A percentile compares a stretch with the other conserved stretches of the same genome.
These are phyloP conservation scores for Telenomus remus DNA, from an alignment of 1,140 invertebrate species.

Conservation along the genomic window DNA sequence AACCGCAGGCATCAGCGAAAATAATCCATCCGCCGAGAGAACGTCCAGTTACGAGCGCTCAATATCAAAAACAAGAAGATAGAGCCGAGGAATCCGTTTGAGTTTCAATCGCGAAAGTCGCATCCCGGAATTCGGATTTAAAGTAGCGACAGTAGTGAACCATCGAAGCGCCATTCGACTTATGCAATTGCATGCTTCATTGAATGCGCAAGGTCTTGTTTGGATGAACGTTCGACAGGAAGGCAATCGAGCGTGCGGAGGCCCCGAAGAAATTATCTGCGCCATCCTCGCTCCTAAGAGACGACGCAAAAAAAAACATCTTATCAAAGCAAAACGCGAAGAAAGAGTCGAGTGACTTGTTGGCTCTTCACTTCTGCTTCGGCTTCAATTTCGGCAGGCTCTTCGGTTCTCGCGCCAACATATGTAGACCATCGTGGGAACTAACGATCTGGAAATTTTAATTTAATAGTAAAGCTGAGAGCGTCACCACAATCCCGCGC, in stretches of 20 bases:
- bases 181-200: slow-evolving; percentile 54
- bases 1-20: slow-evolving; percentile 27
- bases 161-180: slow-evolving; percentile 32
- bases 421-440: slow-evolving; percentile 20
- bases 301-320: slow-evolving; percentile 2
- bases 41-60: too few species aligned
- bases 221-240: slow-evolving; percentile 49
- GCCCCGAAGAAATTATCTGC: slow-evolving; percentile 37
- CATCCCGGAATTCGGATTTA: slow-evolving; percentile 17
- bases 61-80: slow-evolving; percentile 12
- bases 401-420: not conserved
- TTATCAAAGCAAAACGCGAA: too few species aligned
- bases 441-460: slow-evolving; percentile 60
- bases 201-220: slow-evolving; percentile 56
- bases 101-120: slow-evolving; percentile 22
- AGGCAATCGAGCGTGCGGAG: slow-evolving; percentile 51
- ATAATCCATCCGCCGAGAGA: slow-evolving; percentile 5
- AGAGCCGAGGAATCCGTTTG: not conserved
- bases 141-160: slow-evolving; percentile 20
- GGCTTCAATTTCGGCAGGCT: slow-evolving; percentile 5
- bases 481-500: slow-evolving; percentile 8
- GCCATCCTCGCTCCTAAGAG: slow-evolving; percentile 7
- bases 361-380: slow-evolving; percentile 19
- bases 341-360: not conserved
- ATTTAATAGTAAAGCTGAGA: slow-evolving; percentile 59